Percentiles rank a stretch among this genome's conserved stretches.
These are phyloP conservation scores for Myotis brandtii DNA, from an alignment of 2,113 vertebrate genomes.

Conservation along the genomic window DNA sequence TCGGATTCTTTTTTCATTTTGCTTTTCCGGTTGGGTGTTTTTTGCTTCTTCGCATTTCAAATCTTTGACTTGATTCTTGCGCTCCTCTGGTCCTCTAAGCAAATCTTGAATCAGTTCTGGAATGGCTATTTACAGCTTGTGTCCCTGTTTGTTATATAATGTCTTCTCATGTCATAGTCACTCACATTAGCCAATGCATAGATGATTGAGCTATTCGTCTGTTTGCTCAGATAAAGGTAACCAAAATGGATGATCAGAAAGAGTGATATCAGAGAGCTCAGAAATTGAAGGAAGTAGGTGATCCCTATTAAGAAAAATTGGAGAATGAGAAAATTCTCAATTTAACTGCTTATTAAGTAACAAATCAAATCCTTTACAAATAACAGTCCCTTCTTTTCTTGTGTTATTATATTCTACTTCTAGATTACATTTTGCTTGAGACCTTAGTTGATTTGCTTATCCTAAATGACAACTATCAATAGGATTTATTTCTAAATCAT, in stretches of 20 bases:
- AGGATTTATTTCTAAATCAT: slow-evolving; percentile 27
- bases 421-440: not conserved
- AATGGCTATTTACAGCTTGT: not conserved
- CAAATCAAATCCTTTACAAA: not conserved
- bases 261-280: not conserved
- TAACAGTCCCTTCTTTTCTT: not conserved
- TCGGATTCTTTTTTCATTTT: too few relatives aligned
- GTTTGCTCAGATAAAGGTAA: not conserved
- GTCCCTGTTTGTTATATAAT: not conserved
- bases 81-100: too few relatives aligned
- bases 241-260: not conserved
- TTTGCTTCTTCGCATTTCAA: too few relatives aligned
- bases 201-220: not conserved
- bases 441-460: not conserved
- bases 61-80: too few relatives aligned
- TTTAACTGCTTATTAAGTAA: not conserved
- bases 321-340: not conserved
- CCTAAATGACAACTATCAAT: not conserved
- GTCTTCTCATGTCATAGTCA: not conserved
- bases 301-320: not conserved
- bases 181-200: not conserved
- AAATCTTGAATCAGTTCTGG: not conserved
- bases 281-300: not conserved
- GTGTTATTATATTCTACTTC: not conserved
- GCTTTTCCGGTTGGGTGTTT: too few relatives aligned